These are phyloP conservation scores for Pomacea canaliculata DNA, from an alignment of 2,888 invertebrate species.

Conservation along the genomic window DNA sequence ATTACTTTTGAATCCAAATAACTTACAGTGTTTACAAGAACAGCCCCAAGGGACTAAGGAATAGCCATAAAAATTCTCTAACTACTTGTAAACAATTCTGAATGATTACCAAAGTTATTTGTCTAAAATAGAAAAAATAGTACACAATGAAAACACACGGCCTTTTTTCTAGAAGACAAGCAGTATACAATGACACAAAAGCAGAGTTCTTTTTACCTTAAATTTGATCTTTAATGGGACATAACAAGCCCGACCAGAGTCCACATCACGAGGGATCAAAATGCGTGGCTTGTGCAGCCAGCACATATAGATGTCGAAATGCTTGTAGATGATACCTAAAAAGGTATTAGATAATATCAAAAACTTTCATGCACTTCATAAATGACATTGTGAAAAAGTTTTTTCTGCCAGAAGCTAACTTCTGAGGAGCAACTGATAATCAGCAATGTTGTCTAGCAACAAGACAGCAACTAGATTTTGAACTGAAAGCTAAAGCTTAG, in stretches of 20 bases:
- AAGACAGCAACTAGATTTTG: too few species aligned
- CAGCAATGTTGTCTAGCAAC: too few species aligned
- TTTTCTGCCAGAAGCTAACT: too few species aligned
- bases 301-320: slow-evolving; percentile 93
- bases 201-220: slow-evolving; percentile 54
- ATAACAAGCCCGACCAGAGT: slow-evolving; percentile 84
- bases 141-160: background rate
- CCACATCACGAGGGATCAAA: slow-evolving; percentile 87
- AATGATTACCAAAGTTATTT: background rate
- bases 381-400: too few species aligned
- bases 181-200: background rate
- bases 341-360: background rate
- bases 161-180: background rate
- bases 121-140: background rate
- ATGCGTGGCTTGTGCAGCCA: slow-evolving; percentile 93
- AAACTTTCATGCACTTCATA: too few species aligned
- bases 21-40: too few species aligned
- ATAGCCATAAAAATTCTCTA: too few species aligned
- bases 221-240: slow-evolving; percentile 79
- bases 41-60: too few species aligned
- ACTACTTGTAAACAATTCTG: background rate
- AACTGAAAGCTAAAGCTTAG: background rate
- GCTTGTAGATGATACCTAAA: slow-evolving; percentile 95
- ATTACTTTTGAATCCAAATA: too few species aligned
- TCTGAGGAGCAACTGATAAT: too few species aligned